Base-by-base conservation (phyloP, 2,888 invertebrate genomes). In the Ceratothoa steindachneri region DNA sequence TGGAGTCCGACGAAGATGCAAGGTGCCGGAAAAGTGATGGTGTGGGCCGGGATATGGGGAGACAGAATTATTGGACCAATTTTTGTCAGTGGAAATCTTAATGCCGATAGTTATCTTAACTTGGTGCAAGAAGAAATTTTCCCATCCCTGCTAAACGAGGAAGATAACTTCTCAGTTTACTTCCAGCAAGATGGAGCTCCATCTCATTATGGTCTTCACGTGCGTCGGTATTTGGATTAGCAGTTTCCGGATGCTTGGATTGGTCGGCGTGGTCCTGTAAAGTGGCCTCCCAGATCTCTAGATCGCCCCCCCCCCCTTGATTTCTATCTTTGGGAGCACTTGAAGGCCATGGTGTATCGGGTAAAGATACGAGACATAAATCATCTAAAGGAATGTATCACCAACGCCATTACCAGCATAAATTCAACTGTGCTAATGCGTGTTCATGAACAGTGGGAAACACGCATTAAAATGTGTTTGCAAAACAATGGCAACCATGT, bases 141-240 rank as follows among this genome's bases (percentile, higher is more conserved):
- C 66, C 29, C 66, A 66, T 66, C 66, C 29, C 66, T 66, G 66
- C 66, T 66, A 66, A 66, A 66, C 66, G 66, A 66, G 66, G 66
- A 66, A 27, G 66, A 28, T 66, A 19, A 66, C 66, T 66, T 29
- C 66, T 19, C 66, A 27, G 66, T 66, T 66, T 66, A 66, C 30
- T 30, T 66, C 66, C 66, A 66, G 66, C 66, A 66, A 30, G 66
- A 9, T 66, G 66, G 66, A 28, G 66, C 66, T 22, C 66, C 66
- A 66, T 19, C 66, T 66, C 66, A 66, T 66, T 28, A 66, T 66
- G 24, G 66, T 66, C 24, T 15, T 28, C 24, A 66, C 28, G 66
- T 66, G 66, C 29, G 29, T 66, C 66, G 29, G 29, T 27, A 27
- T 27, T 28, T 66, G 66, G 29, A 66, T 28, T 19, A 66, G 66